Percentiles rank a stretch among this genome's conserved stretches.
Conservation (phyloP, 1,140 invertebrate genomes). For the Bathynomus jamesi region DNA sequence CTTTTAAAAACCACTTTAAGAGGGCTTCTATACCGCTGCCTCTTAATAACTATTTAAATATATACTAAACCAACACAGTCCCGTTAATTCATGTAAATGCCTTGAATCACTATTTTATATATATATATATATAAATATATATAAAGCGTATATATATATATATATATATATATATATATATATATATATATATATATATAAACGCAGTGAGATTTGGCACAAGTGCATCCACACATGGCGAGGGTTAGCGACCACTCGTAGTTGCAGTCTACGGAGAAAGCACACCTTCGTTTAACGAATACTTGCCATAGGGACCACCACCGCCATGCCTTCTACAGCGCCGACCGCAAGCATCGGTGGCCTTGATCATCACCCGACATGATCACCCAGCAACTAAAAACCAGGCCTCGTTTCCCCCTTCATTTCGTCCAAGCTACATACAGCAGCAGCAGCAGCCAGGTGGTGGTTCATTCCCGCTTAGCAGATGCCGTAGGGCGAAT, state of each 20-base stretch:
- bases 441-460: background rate
- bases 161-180: background rate
- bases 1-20: no score
- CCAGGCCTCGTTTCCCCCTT: background rate
- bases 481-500: background rate
- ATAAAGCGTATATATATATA: background rate
- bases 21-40: no score
- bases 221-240: background rate
- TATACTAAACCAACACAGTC: no score
- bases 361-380: background rate
- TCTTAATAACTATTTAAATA: no score
- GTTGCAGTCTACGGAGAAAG: background rate
- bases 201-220: background rate
- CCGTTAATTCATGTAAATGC: no score
- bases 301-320: no score
- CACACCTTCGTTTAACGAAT: background rate
- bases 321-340: background rate
- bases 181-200: background rate
- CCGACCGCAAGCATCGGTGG: background rate
- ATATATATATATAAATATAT: slow-evolving; percentile 1
- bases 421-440: no score
- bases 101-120: slow-evolving; percentile 5
- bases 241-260: background rate
- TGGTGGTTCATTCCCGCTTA: background rate
- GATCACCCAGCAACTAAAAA: background rate